Evolutionary conservation across 2,113 vertebrate genomes (phyloP), one percentile per base, ranked within the genome.

Genomic region (Cheilinus undulatus): DNA sequence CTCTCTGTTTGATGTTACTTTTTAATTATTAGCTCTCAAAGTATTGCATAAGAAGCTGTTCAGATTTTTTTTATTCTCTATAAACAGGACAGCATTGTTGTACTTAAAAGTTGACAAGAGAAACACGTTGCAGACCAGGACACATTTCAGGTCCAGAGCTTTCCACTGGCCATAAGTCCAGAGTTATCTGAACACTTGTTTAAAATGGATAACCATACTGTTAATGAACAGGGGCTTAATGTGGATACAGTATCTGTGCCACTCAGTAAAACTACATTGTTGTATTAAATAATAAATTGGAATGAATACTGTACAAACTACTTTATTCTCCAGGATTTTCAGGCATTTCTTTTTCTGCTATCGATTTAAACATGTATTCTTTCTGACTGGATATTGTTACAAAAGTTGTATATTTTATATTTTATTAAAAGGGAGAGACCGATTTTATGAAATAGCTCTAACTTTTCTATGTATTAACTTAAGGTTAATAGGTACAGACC

Each of bases 361-460:
- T n/a, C n/a, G n/a, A n/a, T n/a, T n/a, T n/a, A n/a, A n/a, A n/a
- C n/a, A n/a, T n/a, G n/a, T n/a, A n/a, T n/a, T 50, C 13, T 42
- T 3, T 57, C 40, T 46, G 10, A 15, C 53, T 22, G 30, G 12
- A 28, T 13, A 49, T 62, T 57, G 15, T 24, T 56, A 42, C 28
- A 43, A 15, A 23, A 27, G 61, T 65, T 53, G 8, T 53, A 0
- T 54, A 63, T 59, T 51, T 52, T 23, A 22, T 34, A 1, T 20
- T 54, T 74, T 66, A 52, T 68, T 52, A 64, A 28, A 38, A 49
- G 45, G 19, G 51, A 76, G 20, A 70, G 51, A 79, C 79, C 87
- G 42, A n/a, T 45, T 45, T n/a, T n/a, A n/a, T 45, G 7, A 20
- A 45, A 6, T n/a, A 4, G 1, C 1, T 45, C 17, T 1, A 45